Percentiles rank a stretch among this genome's conserved stretches.
Evolutionary conservation across 2,797 vertebrate species (phyloP).

Genomic region (Jordanella pulchra): DNA sequence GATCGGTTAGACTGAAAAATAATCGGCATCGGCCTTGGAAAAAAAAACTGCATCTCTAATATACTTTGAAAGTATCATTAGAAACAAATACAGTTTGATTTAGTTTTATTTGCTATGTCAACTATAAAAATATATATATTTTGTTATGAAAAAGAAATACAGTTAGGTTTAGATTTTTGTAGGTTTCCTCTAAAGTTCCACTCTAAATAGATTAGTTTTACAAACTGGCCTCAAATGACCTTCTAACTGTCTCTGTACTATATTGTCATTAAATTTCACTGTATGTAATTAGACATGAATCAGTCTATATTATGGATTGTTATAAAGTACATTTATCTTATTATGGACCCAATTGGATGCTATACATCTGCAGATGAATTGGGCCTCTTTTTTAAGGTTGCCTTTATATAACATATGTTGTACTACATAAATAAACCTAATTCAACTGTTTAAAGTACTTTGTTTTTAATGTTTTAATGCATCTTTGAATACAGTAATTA

Average conservation of each 20-base stretch:
- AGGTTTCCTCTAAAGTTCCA: neutral
- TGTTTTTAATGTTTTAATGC: neutral
- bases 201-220: neutral
- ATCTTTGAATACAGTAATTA: neutral
- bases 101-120: neutral
- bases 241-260: neutral
- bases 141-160: neutral
- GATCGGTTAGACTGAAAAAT: too few species aligned
- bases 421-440: neutral
- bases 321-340: neutral
- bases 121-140: neutral
- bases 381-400: neutral
- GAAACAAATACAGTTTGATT: neutral
- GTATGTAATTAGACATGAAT: neutral
- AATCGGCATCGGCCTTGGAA: too few species aligned
- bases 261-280: neutral
- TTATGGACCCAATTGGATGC: neutral
- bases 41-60: neutral
- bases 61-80: neutral
- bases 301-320: neutral
- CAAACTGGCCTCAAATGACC: neutral
- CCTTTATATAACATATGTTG: neutral
- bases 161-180: neutral
- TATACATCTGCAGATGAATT: neutral
- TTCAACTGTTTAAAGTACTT: neutral